Evolutionary conservation across 1,140 invertebrate species (phyloP).

Genomic region (Drosophila parvula): DNA sequence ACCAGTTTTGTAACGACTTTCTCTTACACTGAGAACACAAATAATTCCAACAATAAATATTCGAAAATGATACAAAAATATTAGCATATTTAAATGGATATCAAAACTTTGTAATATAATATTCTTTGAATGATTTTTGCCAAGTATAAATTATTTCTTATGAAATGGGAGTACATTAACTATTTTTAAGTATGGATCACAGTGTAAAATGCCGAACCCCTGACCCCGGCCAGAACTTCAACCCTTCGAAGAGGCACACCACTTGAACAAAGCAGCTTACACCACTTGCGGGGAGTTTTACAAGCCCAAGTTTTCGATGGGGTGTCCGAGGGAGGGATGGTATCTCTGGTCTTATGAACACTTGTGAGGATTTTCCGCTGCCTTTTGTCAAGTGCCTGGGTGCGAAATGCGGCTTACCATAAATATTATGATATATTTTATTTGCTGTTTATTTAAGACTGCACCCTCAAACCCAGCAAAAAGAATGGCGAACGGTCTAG

Average conservation of each 20-base stretch:
- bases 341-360: conserved; percentile 38
- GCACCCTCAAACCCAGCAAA: neutral
- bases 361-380: conserved; percentile 73
- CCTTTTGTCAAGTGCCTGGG: conserved; percentile 62
- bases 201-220: neutral
- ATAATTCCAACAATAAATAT: no score
- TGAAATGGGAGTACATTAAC: no score
- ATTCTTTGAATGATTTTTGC: no score
- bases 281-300: conserved; percentile 64
- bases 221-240: conserved; percentile 22
- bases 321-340: conserved; percentile 13
- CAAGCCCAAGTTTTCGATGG: conserved; percentile 12
- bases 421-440: conserved; percentile 76
- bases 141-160: no score
- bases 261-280: conserved; percentile 81
- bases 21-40: neutral
- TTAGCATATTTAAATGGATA: no score
- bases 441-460: conserved; percentile 52
- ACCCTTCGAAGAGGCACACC: conserved; percentile 51
- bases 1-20: neutral
- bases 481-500: conserved; percentile 12
- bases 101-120: no score
- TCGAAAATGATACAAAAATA: no score
- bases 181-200: no score
- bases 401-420: conserved; percentile 66